Evolutionary conservation across 2,888 invertebrate species (phyloP).

Genomic region (Muschampia plurimacula): DNA sequence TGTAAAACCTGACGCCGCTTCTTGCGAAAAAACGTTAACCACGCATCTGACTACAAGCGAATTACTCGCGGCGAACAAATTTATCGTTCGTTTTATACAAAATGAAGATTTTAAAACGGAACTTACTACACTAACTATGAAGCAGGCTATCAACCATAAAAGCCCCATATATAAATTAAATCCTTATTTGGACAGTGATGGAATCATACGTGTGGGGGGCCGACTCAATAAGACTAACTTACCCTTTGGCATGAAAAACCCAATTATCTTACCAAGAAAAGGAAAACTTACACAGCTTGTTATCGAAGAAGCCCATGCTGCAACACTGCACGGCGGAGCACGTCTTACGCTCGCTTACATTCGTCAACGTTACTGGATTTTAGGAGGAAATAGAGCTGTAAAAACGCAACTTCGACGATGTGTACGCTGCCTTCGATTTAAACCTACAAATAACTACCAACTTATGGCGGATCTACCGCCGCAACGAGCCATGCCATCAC

Average conservation of each 20-base stretch:
- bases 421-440: neutral
- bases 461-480: neutral
- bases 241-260: neutral
- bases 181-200: neutral
- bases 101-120: no score
- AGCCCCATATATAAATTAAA: neutral
- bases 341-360: neutral
- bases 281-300: neutral
- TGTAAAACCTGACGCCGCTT: neutral
- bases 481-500: neutral
- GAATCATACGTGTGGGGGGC: neutral
- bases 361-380: neutral
- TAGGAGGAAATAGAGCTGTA: neutral
- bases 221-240: neutral
- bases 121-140: neutral
- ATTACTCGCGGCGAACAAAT: no score
- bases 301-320: neutral
- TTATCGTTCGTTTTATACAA: no score
- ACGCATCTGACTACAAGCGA: no score
- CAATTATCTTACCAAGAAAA: neutral
- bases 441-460: neutral
- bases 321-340: neutral
- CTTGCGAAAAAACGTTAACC: no score
- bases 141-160: neutral
- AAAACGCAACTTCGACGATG: neutral